Base-by-base conservation (phyloP, 2,888 invertebrate genomes). In the Leuctra nigra region DNA sequence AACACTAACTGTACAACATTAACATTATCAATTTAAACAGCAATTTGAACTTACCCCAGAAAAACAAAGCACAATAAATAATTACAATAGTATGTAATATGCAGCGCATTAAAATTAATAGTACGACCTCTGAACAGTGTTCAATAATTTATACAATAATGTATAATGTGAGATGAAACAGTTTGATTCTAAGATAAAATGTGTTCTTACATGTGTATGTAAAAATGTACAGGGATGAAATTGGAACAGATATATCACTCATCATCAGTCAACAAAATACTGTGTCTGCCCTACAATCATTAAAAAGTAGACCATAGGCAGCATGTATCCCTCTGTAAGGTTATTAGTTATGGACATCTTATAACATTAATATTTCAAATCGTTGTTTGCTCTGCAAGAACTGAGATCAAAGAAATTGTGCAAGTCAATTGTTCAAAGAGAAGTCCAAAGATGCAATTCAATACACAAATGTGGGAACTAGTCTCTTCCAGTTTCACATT, bases 391-490 rank as follows among this genome's bases (percentile, higher is more conserved):
- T 68, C 68, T 67, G 68, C 67, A 66, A 67, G 66, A 67, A 67
- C 67, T 72, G 72, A 71, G 72, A 72, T 72, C 72, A 71, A 71
- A 68, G 69, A 71, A 70, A 70, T 66, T 68, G 69, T 64, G 63
- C 54, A 65, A 65, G 65, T 64, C 61, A 65, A 61, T 65, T 64
- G 65, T 66, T 58, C 53, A 48, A 53, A 53, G 52, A 20, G 52
- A 54, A 39, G 58, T 55, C 58, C 55, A 50, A 54, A 56, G 33
- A 44, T 44, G 54, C 54, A 47, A 47, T 57, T 56, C 55, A 59
- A 46, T 58, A 48, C 47, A 57, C 57, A 54, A 22, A 61, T 65
- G n/a, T n/a, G 64, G 66, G 66, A 67, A 67, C 67, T 65, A 62
- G 62, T 60, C 61, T 61, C n/a, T 61, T 62, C 64, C 64, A 61